Evolutionary conservation across 2,797 vertebrate species (phyloP).

Genomic region (Urosaurus nigricauda): DNA sequence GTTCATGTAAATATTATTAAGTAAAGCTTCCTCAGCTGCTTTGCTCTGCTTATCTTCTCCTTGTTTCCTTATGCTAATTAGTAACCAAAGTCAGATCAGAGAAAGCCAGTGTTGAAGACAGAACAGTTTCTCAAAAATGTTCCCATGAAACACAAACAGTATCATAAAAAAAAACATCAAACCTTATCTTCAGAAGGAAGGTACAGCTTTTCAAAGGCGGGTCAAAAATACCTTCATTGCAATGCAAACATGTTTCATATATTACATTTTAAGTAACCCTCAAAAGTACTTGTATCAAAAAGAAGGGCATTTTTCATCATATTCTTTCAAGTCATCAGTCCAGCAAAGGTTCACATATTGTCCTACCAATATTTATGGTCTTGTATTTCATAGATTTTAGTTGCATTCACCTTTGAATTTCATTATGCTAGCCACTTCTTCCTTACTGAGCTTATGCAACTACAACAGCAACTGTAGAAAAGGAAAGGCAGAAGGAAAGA

Average conservation of each 20-base stretch:
- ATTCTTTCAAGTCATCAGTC: constrained; percentile 24
- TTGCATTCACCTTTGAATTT: constrained; percentile 35
- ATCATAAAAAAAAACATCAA: not conserved
- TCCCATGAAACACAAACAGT: not conserved
- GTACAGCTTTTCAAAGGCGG: constrained; percentile 37
- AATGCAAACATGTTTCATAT: not conserved
- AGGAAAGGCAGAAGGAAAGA: constrained; percentile 48
- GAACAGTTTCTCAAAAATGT: constrained; percentile 26
- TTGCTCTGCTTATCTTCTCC: not conserved
- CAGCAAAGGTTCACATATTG: constrained; percentile 51
- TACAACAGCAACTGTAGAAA: constrained; percentile 27
- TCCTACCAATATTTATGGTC: constrained; percentile 36
- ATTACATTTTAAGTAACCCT: constrained; percentile 37
- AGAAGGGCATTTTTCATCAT: not conserved
- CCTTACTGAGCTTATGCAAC: accelerated
- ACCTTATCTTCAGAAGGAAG: constrained; percentile 3
- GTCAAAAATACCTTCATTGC: constrained; percentile 39
- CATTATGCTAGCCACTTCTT: constrained; percentile 5
- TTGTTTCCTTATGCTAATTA: constrained; percentile 13
- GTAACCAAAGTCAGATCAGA: constrained; percentile 33
- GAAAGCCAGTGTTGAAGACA: constrained; percentile 3
- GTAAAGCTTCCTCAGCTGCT: not conserved
- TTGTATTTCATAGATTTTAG: constrained; percentile 52
- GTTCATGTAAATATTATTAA: not conserved
- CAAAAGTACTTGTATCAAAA: constrained; percentile 35